Base-by-base conservation (phyloP, 2,113 vertebrate species). In the Conger conger region DNA sequence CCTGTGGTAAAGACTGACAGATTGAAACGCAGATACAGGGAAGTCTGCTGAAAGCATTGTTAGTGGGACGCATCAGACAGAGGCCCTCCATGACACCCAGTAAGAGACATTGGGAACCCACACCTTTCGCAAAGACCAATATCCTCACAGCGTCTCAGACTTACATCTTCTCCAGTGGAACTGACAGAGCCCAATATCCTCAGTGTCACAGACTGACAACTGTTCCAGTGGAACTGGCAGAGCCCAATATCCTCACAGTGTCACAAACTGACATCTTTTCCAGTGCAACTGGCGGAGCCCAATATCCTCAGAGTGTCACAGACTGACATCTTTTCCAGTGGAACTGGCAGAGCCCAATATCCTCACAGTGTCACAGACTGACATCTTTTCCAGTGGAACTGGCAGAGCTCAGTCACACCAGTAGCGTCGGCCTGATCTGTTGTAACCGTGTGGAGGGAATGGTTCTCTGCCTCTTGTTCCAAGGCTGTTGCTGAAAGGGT, bases 1-100 rank as follows among this genome's bases (percentile, higher is more conserved):
- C 82, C 80, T 84, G 82, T 89, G 81, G 85, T 73, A 17, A n/a
- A 50, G 78, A 20, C 73, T 87, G 23, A 83, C 82, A 53, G 73
- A 82, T 17, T 76, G 36, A 54, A 78, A 84, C 60, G 78, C 83
- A 83, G 2, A 73, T 91, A 86, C 9, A 73, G 68, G 27, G 68
- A 33, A 73, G n/a, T 13, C 9, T 73, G 68, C 68, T 73, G 27
- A 73, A 1, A 2, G 5, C 27, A 27, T 33, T 73, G 20, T 73
- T n/a, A 30, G 20, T 27, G 68, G 1, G 68, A 73, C 9, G 68
- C 7, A 13, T 73, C n/a, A 27, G 68, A 30, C n/a, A 13, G n/a
- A 73, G 68, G 68, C 27, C 27, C 57, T 63, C 20, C 57, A 27
- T 63, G 20, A 63, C 57, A 63, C 20, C 57, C n/a, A n/a, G n/a